These are phyloP conservation scores for Thalpophila matura DNA, from an alignment of 2,888 invertebrate genomes.

Conservation along the genomic window DNA sequence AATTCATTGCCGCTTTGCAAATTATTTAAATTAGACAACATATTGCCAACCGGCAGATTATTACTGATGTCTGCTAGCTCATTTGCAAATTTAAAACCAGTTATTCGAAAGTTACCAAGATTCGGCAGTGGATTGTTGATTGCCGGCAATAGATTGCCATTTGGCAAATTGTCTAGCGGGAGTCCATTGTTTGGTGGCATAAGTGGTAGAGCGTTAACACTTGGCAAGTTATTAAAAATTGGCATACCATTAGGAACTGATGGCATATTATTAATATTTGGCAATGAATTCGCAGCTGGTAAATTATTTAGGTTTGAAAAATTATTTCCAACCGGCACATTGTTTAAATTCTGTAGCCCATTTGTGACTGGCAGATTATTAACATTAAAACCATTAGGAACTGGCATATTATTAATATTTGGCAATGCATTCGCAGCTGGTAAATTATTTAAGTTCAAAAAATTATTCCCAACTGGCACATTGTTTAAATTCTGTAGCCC, in stretches of 20 bases:
- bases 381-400: constrained; percentile 12
- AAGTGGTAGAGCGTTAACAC: neutral
- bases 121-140: constrained; percentile 37
- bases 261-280: constrained; percentile 21
- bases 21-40: constrained; percentile 3
- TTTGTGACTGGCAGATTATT: constrained; percentile 26
- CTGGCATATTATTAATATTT: neutral
- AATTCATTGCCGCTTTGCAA: neutral
- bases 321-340: constrained; percentile 13
- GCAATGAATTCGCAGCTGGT: constrained; percentile 3
- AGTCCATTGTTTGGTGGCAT: neutral
- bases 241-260: constrained; percentile 22
- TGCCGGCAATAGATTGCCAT: constrained; percentile 35
- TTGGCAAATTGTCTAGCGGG: constrained; percentile 34
- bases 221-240: constrained; percentile 14
- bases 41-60: constrained; percentile 9
- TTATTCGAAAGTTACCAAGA: constrained; percentile 19
- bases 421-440: neutral
- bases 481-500: constrained; percentile 9
- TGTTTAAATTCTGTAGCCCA: constrained; percentile 11
- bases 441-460: neutral
- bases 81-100: constrained; percentile 11
- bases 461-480: neutral
- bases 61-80: constrained; percentile 15
- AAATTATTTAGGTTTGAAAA: constrained; percentile 32